Evolutionary conservation across 2,797 vertebrate genomes (phyloP).

Genomic region (Enteromius paludinosus): DNA sequence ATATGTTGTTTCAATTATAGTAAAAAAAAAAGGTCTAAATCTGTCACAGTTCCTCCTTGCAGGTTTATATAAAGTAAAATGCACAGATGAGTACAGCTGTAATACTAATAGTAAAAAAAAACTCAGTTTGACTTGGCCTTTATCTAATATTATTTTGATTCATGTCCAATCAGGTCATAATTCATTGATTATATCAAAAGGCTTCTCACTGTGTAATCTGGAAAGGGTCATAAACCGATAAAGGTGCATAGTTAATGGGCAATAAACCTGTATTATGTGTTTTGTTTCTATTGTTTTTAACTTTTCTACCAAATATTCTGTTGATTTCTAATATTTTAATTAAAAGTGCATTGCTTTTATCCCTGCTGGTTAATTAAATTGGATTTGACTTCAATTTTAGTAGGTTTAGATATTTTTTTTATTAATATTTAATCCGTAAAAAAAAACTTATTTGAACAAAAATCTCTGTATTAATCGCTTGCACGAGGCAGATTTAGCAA

Average conservation of each 20-base stretch:
- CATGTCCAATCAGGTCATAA: background rate
- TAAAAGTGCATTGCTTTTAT: background rate
- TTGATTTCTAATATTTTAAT: background rate
- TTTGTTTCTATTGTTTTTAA: background rate
- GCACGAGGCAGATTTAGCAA: background rate
- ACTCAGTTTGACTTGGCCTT: background rate
- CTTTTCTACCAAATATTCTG: background rate
- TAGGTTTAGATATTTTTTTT: background rate
- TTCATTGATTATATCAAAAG: background rate
- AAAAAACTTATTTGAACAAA: background rate
- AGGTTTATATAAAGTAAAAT: background rate
- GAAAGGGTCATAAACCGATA: background rate
- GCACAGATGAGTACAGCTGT: background rate
- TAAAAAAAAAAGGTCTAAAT: background rate
- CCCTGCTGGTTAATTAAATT: background rate
- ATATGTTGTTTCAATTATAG: no score
- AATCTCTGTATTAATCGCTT: background rate
- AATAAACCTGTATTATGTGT: background rate
- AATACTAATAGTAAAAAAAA: background rate
- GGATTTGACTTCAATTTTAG: no score
- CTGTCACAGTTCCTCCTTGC: background rate
- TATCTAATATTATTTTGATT: conserved; percentile 11
- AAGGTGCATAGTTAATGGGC: background rate
- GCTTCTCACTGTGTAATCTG: background rate
- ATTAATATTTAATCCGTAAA: background rate